phyloP scores from a whole-genome alignment of 2,888 invertebrate genomes.

The Syritta pipiens region DNA sequence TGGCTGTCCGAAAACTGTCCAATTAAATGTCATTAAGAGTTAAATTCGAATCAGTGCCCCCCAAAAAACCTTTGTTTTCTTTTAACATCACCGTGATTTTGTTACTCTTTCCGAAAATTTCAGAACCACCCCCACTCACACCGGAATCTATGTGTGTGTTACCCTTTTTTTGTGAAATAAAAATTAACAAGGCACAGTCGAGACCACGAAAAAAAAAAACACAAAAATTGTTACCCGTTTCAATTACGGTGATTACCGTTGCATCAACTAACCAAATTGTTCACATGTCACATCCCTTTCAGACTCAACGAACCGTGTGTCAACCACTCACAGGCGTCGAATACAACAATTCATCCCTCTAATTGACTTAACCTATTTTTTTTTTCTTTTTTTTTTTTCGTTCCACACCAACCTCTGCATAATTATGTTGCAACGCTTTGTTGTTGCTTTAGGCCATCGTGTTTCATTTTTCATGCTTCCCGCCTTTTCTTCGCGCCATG shows the following conservation, averaged over 20 bases:
- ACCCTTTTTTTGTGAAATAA: too few relatives aligned
- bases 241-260: background rate
- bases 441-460: background rate
- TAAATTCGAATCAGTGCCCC: too few relatives aligned
- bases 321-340: background rate
- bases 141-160: too few relatives aligned
- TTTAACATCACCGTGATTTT: too few relatives aligned
- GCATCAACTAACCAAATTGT: background rate
- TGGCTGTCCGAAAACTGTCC: too few relatives aligned
- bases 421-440: conserved; percentile 9
- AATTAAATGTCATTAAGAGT: too few relatives aligned
- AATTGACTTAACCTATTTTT: conserved; percentile 19
- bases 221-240: too few relatives aligned
- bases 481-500: background rate
- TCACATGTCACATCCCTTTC: conserved; percentile 9
- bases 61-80: too few relatives aligned
- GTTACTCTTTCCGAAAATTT: too few relatives aligned
- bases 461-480: background rate
- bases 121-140: too few relatives aligned
- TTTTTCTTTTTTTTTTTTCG: background rate
- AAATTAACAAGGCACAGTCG: too few relatives aligned
- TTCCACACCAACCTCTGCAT: background rate
- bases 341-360: background rate
- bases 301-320: background rate
- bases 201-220: too few relatives aligned